Conservation (phyloP, 37 sponge, comb jelly and placozoan genomes). For the Amphimedon queenslandica region DNA sequence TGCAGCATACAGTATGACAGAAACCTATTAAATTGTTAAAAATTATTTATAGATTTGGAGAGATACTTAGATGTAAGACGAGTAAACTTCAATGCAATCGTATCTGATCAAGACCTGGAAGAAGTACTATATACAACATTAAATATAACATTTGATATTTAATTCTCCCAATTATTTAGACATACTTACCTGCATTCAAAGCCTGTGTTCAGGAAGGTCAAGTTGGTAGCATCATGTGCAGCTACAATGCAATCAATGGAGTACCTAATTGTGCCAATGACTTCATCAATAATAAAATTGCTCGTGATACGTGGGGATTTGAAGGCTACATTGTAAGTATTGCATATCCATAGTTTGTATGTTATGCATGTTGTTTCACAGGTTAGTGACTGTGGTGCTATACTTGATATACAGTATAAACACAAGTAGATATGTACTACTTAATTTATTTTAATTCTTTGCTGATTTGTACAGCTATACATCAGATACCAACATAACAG, state of each 20-base stretch:
- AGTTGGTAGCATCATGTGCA: slow-evolving; percentile 25
- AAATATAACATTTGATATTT: neutral
- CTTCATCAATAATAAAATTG: slow-evolving; percentile 23
- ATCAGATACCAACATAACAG: no score
- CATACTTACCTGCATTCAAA: slow-evolving; percentile 23
- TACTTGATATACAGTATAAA: slow-evolving; percentile 32
- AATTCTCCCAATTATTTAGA: neutral
- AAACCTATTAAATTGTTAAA: no score
- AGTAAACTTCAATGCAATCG: slow-evolving; percentile 28
- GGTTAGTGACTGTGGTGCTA: slow-evolving; percentile 88
- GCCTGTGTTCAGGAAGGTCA: slow-evolving; percentile 15
- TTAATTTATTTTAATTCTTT: slow-evolving; percentile 5
- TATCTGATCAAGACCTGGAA: slow-evolving; percentile 13
- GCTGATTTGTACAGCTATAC: slow-evolving; percentile 48
- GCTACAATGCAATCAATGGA: slow-evolving; percentile 46
- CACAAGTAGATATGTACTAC: slow-evolving; percentile 51
- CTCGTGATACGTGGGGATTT: slow-evolving; percentile 27
- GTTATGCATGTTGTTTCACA: no score
- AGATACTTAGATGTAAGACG: slow-evolving; percentile 64
- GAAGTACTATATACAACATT: no score
- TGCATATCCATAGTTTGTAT: neutral
- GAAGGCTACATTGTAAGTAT: slow-evolving; percentile 35
- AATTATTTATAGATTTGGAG: slow-evolving; percentile 63
- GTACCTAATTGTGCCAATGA: slow-evolving; percentile 37
- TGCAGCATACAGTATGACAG: no score